These are phyloP conservation scores for Burhinus bistriatus DNA, from an alignment of 2,113 vertebrate genomes.

Conservation along the genomic window DNA sequence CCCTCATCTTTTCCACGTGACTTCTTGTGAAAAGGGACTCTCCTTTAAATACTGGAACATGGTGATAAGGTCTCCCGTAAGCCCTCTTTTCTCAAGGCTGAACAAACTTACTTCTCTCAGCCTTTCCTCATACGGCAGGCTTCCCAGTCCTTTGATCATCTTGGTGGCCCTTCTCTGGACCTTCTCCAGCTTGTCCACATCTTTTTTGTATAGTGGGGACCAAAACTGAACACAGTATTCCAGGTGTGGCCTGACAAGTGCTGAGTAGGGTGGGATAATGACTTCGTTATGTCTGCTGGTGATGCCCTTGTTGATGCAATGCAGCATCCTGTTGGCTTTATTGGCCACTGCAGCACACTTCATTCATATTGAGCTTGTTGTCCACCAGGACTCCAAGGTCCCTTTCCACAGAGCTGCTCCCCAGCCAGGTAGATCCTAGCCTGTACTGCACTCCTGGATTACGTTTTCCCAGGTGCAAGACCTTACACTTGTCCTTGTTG, in stretches of 20 bases:
- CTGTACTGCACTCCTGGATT: no score
- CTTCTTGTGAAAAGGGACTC: background rate
- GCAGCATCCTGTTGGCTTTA: background rate
- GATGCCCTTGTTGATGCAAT: background rate
- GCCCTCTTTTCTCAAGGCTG: background rate
- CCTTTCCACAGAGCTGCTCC: no score
- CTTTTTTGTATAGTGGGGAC: background rate
- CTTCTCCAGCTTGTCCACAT: background rate
- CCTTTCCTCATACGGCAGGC: background rate
- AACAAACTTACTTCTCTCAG: background rate
- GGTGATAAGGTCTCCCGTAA: background rate
- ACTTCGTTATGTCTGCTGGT: background rate
- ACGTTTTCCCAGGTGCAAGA: no score
- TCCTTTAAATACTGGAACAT: background rate
- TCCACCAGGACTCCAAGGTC: no score
- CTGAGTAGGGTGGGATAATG: background rate
- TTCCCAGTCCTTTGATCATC: background rate
- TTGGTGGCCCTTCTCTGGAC: background rate
- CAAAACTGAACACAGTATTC: background rate
- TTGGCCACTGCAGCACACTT: background rate
- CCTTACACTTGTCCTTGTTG: no score
- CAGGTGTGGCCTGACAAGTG: background rate
- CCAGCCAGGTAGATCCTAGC: no score
- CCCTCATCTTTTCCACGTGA: background rate
- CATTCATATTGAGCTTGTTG: no score